Base-by-base conservation (phyloP, 2,888 invertebrate species). In the Abrostola triplasia region DNA sequence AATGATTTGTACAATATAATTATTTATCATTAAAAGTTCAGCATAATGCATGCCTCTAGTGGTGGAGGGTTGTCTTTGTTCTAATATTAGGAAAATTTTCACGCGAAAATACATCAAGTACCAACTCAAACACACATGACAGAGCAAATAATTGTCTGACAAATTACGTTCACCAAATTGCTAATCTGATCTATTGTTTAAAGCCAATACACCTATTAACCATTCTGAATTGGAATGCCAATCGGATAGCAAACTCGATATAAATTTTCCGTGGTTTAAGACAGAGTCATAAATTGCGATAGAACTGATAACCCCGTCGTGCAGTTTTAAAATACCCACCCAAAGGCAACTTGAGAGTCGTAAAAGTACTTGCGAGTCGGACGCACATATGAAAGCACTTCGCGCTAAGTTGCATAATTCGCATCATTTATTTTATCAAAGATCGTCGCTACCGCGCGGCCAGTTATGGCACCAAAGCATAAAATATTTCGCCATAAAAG, bases 381-480 rank as follows among this genome's bases (percentile, higher is more conserved):
- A 65, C 57, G 55, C 63, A 59, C 71, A 71, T 62, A 59, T 72
- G 73, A 62, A 67, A 76, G 60, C 56, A 61, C 64, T 73, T 69
- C 56, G 61, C 59, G 63, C 64, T 64, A 76, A 72, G 59, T 76
- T 76, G 77, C 73, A 77, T 79, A 73, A 77, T 76, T 77, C 64
- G 73, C 57, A 63, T 77, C 67, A 77, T 79, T 79, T 73, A 70
- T 57, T 77, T 79, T 77, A 77, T 79, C 77, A 67, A 72, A 73
- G 73, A 77, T 77, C 67, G 61, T 62, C 53, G 69, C 69, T 67
- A 73, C 69, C 50, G 63, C 70, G 53, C 53, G 49, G 51, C 64
- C 73, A 76, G 80, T 80, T 70, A 76, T 77, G 63, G 70, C 65
- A 79, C 62, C 73, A 79, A 76, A 79, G 77, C 69, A 65, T 79